Evolutionary conservation across 2,797 vertebrate species (phyloP).

Genomic region (Oceanodroma leucorhoa): DNA sequence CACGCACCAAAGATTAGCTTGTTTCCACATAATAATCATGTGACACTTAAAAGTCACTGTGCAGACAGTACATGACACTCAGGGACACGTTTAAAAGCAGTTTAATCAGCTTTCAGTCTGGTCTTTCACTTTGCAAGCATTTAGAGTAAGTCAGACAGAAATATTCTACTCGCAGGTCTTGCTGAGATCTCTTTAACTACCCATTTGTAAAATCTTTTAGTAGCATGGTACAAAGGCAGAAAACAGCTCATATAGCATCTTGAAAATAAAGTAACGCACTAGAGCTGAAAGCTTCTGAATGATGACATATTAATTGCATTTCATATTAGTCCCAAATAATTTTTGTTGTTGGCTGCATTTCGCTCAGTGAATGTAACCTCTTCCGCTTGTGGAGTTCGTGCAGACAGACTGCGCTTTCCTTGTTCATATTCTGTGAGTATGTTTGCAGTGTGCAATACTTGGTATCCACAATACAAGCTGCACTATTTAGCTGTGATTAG

Average conservation of each 20-base stretch:
- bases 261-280: neutral
- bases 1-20: neutral
- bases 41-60: neutral
- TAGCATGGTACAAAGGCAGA: neutral
- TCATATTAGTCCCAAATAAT: neutral
- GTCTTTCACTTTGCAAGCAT: neutral
- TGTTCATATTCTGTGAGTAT: neutral
- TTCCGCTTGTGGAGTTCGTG: neutral
- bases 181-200: neutral
- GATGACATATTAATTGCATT: neutral
- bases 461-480: conserved; percentile 31
- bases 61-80: neutral
- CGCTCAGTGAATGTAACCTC: neutral
- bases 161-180: neutral
- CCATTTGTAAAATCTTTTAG: neutral
- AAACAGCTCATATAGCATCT: neutral
- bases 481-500: conserved; percentile 22
- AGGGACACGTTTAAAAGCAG: neutral
- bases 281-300: neutral
- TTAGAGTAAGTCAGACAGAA: neutral
- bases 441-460: conserved; percentile 26
- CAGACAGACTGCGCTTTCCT: neutral
- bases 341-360: neutral
- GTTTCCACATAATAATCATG: neutral
- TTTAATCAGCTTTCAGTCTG: neutral